These are phyloP conservation scores for Gryon sp. DNA, from an alignment of 1,140 invertebrate species.

Conservation along the genomic window DNA sequence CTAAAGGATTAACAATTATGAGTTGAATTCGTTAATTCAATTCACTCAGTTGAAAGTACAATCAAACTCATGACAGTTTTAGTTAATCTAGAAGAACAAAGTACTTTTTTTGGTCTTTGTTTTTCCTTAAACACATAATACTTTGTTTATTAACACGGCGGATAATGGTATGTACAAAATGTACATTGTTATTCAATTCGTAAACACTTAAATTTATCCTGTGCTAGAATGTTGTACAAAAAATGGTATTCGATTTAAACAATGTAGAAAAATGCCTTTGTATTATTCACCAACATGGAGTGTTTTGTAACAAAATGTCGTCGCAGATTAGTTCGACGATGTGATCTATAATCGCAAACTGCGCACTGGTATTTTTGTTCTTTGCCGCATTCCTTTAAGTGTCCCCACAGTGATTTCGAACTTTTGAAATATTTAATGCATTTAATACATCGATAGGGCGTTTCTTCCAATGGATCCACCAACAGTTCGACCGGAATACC, in stretches of 20 bases:
- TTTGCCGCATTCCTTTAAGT: conserved; percentile 74
- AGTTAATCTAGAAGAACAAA: too few species aligned
- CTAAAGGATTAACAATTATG: too few species aligned
- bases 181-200: too few species aligned
- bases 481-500: conserved; percentile 43
- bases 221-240: not conserved
- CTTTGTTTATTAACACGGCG: too few species aligned
- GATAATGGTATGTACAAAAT: too few species aligned
- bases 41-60: too few species aligned
- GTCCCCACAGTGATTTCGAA: conserved; percentile 44
- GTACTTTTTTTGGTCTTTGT: too few species aligned
- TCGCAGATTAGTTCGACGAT: conserved; percentile 78
- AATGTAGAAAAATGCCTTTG: conserved; percentile 15
- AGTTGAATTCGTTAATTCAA: too few species aligned
- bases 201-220: too few species aligned
- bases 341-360: conserved; percentile 77
- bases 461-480: conserved; percentile 8
- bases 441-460: conserved; percentile 60
- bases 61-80: too few species aligned
- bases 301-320: conserved; percentile 76
- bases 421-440: conserved; percentile 66
- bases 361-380: conserved; percentile 78
- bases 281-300: conserved; percentile 20
- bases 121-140: too few species aligned
- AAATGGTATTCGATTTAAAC: not conserved